Evolutionary conservation across 2,797 vertebrate species (phyloP).

Genomic region (Neopelma chrysocephalum): DNA sequence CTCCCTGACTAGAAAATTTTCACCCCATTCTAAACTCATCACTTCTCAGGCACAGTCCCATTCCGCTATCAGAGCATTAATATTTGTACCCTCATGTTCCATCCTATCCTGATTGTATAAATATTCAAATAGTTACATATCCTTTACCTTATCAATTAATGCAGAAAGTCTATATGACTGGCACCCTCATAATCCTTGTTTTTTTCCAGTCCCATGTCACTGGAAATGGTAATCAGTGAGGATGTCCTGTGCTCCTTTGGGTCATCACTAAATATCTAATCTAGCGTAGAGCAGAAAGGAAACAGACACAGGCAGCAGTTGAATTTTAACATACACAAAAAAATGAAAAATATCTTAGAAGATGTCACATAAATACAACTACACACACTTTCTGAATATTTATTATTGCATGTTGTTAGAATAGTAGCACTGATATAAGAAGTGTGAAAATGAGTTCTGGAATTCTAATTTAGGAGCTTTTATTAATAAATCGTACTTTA

Average conservation of each 20-base stretch:
- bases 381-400: background rate
- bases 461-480: background rate
- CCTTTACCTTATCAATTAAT: background rate
- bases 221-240: background rate
- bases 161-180: background rate
- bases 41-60: background rate
- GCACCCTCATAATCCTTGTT: background rate
- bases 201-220: background rate
- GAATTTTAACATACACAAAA: background rate
- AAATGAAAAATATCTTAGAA: background rate
- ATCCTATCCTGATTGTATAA: background rate
- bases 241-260: background rate
- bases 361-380: background rate
- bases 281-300: background rate
- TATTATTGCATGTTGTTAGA: background rate
- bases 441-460: background rate
- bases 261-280: background rate
- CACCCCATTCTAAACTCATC: background rate
- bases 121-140: background rate
- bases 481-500: background rate
- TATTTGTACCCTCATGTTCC: background rate
- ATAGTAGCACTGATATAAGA: background rate
- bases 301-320: background rate
- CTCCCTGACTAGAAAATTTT: background rate
- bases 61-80: background rate